A percentile compares a stretch with the other conserved stretches of the same genome.
Conservation (phyloP, 2,797 vertebrate genomes). For the Hydrocynus forskahlii region DNA sequence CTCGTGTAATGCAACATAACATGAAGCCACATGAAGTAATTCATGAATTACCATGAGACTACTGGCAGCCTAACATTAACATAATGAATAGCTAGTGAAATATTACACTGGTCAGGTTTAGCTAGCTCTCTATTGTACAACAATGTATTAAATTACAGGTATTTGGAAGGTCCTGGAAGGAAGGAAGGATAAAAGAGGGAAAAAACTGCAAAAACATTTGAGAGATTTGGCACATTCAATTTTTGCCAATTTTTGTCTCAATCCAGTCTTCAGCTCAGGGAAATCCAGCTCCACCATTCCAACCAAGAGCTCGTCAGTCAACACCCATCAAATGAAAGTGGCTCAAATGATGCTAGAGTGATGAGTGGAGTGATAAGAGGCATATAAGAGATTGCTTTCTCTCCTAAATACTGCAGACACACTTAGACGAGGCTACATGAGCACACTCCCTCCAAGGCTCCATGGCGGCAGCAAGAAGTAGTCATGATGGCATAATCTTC, state of each 20-base stretch:
- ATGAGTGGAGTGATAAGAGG: background rate
- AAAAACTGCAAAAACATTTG: too few relatives aligned
- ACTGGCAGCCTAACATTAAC: too few relatives aligned
- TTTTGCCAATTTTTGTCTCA: background rate
- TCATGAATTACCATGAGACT: too few relatives aligned
- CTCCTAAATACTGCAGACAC: background rate
- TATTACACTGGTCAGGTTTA: too few relatives aligned
- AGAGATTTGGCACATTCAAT: too few relatives aligned
- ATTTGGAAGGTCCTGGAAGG: too few relatives aligned
- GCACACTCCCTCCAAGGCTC: background rate
- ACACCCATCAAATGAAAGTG: background rate
- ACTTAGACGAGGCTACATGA: background rate
- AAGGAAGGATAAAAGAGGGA: too few relatives aligned
- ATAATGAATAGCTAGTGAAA: too few relatives aligned
- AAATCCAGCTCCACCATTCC: background rate
- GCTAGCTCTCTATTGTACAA: too few relatives aligned
- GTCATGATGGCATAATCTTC: conserved; percentile 13
- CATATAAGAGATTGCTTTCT: background rate
- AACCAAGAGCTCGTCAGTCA: background rate
- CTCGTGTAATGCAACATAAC: too few relatives aligned
- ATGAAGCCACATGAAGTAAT: too few relatives aligned
- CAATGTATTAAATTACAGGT: too few relatives aligned
- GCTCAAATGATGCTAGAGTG: conserved; percentile 14
- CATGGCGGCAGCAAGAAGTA: background rate
- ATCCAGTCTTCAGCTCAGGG: background rate